Conservation (phyloP, 2,113 vertebrate species). For the Patagioenas fasciata region DNA sequence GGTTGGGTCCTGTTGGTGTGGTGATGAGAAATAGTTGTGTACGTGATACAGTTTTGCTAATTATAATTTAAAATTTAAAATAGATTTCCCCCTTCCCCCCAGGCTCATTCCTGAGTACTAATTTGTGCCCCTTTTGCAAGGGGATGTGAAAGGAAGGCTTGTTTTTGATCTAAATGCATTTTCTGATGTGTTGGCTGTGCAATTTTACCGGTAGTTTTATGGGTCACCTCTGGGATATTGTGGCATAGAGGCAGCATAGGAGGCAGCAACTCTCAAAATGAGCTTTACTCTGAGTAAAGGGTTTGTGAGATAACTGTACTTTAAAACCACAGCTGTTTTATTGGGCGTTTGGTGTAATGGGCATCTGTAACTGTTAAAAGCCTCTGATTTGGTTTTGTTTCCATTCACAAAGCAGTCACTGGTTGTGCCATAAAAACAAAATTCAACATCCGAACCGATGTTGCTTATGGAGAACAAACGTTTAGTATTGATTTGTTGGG, state of each 20-base stretch:
- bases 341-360: not conserved
- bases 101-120: not conserved
- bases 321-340: not conserved
- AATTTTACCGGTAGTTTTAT: not conserved
- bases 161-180: not conserved
- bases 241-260: not conserved
- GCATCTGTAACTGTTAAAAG: not conserved
- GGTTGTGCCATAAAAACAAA: not conserved
- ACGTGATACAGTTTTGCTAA: not conserved
- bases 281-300: not conserved
- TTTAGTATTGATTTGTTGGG: accelerated
- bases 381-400: not conserved
- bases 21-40: not conserved
- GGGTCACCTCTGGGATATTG: not conserved
- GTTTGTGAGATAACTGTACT: not conserved
- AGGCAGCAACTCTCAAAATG: not conserved
- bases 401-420: not conserved
- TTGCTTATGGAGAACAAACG: accelerated
- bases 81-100: not conserved
- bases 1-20: not conserved
- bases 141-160: not conserved
- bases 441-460: accelerated
- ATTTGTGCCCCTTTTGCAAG: not conserved
- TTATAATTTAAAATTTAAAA: not conserved
- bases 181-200: not conserved